phyloP scores from a whole-genome alignment of 23 tunicate genomes.

The Styela clava region DNA sequence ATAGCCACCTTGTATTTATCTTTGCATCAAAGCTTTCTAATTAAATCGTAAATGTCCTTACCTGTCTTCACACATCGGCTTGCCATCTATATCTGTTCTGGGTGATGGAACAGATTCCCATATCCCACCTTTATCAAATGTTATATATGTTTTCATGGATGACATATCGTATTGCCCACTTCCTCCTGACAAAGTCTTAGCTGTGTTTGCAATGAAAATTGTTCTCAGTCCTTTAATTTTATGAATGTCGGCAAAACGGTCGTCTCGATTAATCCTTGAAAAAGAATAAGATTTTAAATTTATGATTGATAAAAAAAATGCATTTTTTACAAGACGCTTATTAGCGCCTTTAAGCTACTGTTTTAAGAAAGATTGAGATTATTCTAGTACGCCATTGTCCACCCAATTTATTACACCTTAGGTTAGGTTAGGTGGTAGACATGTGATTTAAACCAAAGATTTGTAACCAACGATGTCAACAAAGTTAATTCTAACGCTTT shows the following conservation, averaged over 20 bases:
- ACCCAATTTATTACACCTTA: too few relatives aligned
- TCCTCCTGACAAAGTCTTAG: slow-evolving; percentile 1
- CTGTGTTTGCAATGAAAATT: slow-evolving; percentile 66
- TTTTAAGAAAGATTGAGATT: too few relatives aligned
- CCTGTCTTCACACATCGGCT: slow-evolving; percentile 18
- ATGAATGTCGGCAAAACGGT: slow-evolving; percentile 61
- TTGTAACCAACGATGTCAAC: too few relatives aligned
- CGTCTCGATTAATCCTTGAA: not conserved
- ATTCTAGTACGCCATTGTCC: too few relatives aligned
- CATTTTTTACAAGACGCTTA: too few relatives aligned
- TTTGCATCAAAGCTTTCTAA: too few relatives aligned
- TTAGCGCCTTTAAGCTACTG: too few relatives aligned
- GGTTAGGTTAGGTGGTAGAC: too few relatives aligned
- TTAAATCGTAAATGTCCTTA: too few relatives aligned
- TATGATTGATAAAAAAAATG: not conserved
- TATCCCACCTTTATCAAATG: slow-evolving; percentile 70
- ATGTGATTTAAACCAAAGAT: too few relatives aligned
- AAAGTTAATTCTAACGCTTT: too few relatives aligned
- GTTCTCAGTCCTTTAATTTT: slow-evolving; percentile 70
- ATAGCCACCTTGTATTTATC: too few relatives aligned
- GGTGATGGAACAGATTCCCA: slow-evolving; percentile 73
- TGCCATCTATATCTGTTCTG: slow-evolving; percentile 23
- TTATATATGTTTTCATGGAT: slow-evolving; percentile 39
- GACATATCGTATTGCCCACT: slow-evolving; percentile 19
- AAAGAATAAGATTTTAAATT: not conserved